phyloP scores from a whole-genome alignment of 2,888 invertebrate species.

The Tenthredo amoena region DNA sequence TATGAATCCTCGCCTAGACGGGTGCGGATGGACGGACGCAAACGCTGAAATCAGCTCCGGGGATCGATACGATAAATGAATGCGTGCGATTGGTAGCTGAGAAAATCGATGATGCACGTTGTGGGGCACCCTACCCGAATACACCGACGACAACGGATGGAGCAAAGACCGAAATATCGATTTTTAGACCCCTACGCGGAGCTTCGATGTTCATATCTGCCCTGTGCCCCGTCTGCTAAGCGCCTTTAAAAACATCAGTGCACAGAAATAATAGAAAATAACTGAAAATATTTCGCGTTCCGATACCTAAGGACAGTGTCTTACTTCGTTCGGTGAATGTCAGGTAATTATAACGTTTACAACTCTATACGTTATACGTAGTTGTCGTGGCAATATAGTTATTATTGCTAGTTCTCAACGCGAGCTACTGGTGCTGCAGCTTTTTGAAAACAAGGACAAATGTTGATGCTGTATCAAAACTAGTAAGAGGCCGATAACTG shows the following conservation, averaged over 20 bases:
- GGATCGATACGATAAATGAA: constrained; percentile 90
- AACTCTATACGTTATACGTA: background rate
- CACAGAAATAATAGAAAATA: constrained; percentile 62
- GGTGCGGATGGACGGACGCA: constrained; percentile 71
- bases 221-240: constrained; percentile 71
- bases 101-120: constrained; percentile 76
- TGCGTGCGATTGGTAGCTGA: constrained; percentile 84
- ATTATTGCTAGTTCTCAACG: constrained; percentile 3
- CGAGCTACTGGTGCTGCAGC: background rate
- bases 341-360: constrained; percentile 35
- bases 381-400: background rate
- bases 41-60: constrained; percentile 76
- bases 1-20: constrained; percentile 52
- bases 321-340: background rate
- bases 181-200: constrained; percentile 84
- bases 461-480: background rate
- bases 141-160: constrained; percentile 83
- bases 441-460: background rate
- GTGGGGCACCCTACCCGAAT: constrained; percentile 69
- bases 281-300: constrained; percentile 10
- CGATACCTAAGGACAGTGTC: constrained; percentile 1
- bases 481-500: background rate
- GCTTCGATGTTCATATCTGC: constrained; percentile 77
- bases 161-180: constrained; percentile 86
- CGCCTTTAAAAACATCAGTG: constrained; percentile 73